Evolutionary conservation across 1,140 invertebrate genomes (phyloP), one percentile per base, ranked within the genome.

Genomic region (Cotesia vestalis): DNA sequence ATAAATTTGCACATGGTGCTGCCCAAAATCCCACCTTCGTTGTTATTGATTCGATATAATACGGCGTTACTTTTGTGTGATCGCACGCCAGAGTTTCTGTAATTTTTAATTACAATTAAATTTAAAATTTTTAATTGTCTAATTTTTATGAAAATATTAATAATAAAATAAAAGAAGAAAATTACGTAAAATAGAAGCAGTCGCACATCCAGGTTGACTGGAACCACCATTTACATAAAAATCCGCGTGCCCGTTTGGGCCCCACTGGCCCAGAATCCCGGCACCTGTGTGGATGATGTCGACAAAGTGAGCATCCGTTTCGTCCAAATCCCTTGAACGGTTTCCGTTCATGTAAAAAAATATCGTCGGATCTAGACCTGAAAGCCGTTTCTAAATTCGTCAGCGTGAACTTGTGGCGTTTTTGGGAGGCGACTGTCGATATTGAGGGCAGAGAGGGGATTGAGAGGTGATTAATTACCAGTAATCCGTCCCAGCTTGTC

Each of bases 181-280:
- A 17, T 53, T 61, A 94, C 94, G 91, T 77, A 95, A 93, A 55
- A 95, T 87, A 1, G 92, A 94, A 64, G 92, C 88, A 55, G 92
- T 92, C 0, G 92, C 91, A 79, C 95, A 96, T 62, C 94, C 95
- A 2, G 95, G 95, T 78, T 96, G 95, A 77, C 92, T 92, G 53
- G 93, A 94, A 40, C 95, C 95, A 8, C 95, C 95, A 80, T 96
- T 96, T 34, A 95, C 92, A 84, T 96, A 96, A 84, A 95, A 96
- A 82, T 96, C 95, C 8, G 94, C 94, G 81, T 96, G 94, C 0
- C 94, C 95, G 77, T 91, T 94, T 1, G 93, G 93, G 2, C 94
- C 93, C 93, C 93, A 95, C 79, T 95, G 93, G 0, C 93, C 93
- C 14, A 95, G 86, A 63, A 95, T 93, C 0, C 94, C 94, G 0